phyloP scores from a whole-genome alignment of 2,113 vertebrate species.

The Hippolais icterina region DNA sequence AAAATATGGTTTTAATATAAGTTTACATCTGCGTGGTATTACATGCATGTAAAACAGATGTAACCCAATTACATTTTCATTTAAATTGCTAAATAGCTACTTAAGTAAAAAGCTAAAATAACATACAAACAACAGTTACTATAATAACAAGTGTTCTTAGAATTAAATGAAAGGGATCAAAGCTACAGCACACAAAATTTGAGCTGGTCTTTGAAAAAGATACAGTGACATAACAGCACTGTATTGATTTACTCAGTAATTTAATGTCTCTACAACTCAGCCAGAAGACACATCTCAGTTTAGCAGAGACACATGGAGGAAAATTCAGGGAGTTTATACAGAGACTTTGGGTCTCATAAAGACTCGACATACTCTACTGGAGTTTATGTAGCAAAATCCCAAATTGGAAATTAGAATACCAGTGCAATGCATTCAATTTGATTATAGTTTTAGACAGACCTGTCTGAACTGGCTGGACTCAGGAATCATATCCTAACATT shows the following conservation, averaged over 20 bases:
- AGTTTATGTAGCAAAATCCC: conserved; percentile 74
- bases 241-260: conserved; percentile 90
- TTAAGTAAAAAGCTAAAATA: conserved; percentile 98
- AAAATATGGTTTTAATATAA: conserved; percentile 91
- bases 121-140: conserved; percentile 99
- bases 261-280: conserved; percentile 78
- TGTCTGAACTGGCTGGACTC: conserved; percentile 47
- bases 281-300: conserved; percentile 78
- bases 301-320: conserved; percentile 70
- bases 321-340: conserved; percentile 67
- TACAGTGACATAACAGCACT: conserved; percentile 79
- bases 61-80: conserved; percentile 97
- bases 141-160: conserved; percentile 94
- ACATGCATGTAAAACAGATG: conserved; percentile 96
- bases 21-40: conserved; percentile 89
- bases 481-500: conserved; percentile 41
- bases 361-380: conserved; percentile 70
- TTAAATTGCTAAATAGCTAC: conserved; percentile 99
- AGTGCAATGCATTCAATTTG: conserved; percentile 68
- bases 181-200: conserved; percentile 86
- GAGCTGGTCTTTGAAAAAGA: conserved; percentile 86
- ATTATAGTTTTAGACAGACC: conserved; percentile 66
- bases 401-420: conserved; percentile 75
- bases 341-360: conserved; percentile 69
- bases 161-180: conserved; percentile 92